Evolutionary conservation across 2,113 vertebrate genomes (phyloP), one percentile per base, ranked within the genome.

Genomic region (Zeus faber): DNA sequence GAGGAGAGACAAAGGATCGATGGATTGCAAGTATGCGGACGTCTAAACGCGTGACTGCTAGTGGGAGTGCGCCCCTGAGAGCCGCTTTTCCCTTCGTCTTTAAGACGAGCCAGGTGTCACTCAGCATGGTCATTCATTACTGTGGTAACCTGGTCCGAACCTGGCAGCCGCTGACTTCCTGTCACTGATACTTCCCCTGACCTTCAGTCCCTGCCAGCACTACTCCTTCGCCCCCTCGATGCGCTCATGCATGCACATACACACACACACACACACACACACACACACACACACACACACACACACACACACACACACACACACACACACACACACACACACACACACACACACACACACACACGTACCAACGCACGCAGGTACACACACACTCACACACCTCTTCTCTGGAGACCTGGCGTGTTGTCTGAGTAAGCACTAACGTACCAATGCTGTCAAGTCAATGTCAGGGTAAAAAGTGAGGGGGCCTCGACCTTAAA

Each of bases 141-240:
- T 6, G 62, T 45, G 63, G 88, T 88, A 91, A 90, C 86, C 86
- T 82, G 81, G 83, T 67, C 85, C 64, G 71, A 87, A 84, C 77
- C 79, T 84, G 80, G 83, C 78, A 90, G 79, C 53, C 61, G 48
- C 76, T 74, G 57, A 88, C 90, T 93, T 94, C 93, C 93, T 93
- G 92, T 93, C 86, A 92, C 82, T 77, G 91, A 93, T 91, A 94
- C 88, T 91, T 91, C 88, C 91, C 70, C 82, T 89, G 87, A 91
- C 89, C 89, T 91, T 91, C 89, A 89, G 85, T 17, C 45, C 52
- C 73, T 81, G 88, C 87, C 88, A 89, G 81, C 58, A 35, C 60
- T 71, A 67, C 63, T 65, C 40, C 62, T 53, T 49, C 22, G 18
- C 6, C 21, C 9, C 26, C 11, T 27, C 16, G 21, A 27, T 20